Percentiles rank a stretch among this genome's conserved stretches.
These are phyloP conservation scores for Petrosia ficiformis DNA, from an alignment of 37 sponge, comb jelly and placozoan species.

Conservation along the genomic window DNA sequence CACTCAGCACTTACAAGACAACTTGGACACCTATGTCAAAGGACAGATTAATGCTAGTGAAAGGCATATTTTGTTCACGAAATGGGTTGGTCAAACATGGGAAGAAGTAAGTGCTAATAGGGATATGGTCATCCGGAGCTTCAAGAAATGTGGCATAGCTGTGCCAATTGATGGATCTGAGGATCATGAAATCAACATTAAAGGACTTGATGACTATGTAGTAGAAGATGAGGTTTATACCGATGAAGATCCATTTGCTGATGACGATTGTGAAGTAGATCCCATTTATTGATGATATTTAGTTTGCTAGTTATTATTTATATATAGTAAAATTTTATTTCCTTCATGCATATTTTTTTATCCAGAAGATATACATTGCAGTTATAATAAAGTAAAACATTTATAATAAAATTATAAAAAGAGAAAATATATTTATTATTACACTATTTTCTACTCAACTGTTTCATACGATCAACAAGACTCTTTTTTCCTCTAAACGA, in stretches of 20 bases:
- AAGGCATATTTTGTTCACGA: slow-evolving; percentile 27
- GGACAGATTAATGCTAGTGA: slow-evolving; percentile 34
- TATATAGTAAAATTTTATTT: too few relatives aligned
- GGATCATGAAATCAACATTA: slow-evolving; percentile 36
- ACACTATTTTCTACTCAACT: too few relatives aligned
- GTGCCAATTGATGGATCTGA: slow-evolving; percentile 38
- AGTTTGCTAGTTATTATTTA: too few relatives aligned
- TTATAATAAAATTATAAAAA: too few relatives aligned
- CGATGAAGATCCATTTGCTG: slow-evolving; percentile 38
- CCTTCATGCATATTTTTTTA: too few relatives aligned
- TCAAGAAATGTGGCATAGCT: slow-evolving; percentile 41
- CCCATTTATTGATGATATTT: too few relatives aligned
- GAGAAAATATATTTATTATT: too few relatives aligned
- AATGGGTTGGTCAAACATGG: slow-evolving; percentile 69
- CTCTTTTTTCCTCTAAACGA: too few relatives aligned
- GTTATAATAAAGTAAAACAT: too few relatives aligned
- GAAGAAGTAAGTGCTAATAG: slow-evolving; percentile 35
- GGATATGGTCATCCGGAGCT: slow-evolving; percentile 34
- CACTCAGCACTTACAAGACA: slow-evolving; percentile 38
- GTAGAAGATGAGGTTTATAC: slow-evolving; percentile 25
- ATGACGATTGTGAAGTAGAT: not conserved
- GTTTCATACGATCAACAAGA: too few relatives aligned
- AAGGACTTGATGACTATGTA: slow-evolving; percentile 34
- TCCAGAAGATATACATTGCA: too few relatives aligned
- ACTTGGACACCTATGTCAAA: slow-evolving; percentile 32